phyloP scores from a whole-genome alignment of 2,888 invertebrate species.

The Tridacna gigas region DNA sequence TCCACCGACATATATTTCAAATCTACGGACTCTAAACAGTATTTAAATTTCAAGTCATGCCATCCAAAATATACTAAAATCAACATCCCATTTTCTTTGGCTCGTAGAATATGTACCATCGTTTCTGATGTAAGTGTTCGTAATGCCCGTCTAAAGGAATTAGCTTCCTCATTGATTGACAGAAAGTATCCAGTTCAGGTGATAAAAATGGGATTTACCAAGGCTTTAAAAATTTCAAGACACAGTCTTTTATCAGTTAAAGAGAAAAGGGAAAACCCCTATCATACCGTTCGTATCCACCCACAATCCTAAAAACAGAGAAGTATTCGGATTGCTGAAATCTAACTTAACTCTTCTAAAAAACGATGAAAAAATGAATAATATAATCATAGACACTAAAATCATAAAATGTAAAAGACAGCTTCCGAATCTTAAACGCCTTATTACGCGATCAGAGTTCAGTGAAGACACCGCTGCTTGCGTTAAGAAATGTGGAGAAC shows the following conservation, averaged over 20 bases:
- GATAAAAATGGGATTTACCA: background rate
- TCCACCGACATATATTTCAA: background rate
- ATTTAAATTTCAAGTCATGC: background rate
- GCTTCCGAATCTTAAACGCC: no score
- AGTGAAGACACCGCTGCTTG: no score
- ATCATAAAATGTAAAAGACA: no score
- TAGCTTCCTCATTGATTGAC: background rate
- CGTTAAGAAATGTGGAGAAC: no score
- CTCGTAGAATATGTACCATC: background rate
- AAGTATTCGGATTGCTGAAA: background rate
- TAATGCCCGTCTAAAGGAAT: background rate
- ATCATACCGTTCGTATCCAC: background rate
- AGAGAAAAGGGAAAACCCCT: background rate
- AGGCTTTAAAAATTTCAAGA: background rate
- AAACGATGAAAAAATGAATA: no score
- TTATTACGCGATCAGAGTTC: no score
- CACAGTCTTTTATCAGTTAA: background rate
- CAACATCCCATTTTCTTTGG: background rate
- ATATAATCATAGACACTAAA: no score
- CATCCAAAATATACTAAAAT: slow-evolving; percentile 5
- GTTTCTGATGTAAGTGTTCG: background rate
- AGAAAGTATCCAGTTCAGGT: background rate
- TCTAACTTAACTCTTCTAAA: no score
- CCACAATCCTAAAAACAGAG: background rate
- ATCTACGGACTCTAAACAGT: background rate